Base-by-base conservation (phyloP, 2,797 vertebrate species). In the Danionella dracula region DNA sequence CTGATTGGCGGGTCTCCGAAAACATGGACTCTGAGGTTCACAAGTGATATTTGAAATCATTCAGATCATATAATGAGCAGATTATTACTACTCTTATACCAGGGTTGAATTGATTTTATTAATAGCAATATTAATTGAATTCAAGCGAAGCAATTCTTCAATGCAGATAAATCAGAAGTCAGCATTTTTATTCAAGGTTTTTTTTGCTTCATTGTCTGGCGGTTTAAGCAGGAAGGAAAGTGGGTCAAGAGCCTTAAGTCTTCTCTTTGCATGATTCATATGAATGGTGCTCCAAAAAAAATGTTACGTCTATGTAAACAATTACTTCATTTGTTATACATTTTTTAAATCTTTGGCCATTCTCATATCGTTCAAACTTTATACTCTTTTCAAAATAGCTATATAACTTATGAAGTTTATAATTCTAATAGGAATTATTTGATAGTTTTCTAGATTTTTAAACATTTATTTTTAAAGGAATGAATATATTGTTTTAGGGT, bases 1-100 rank as follows among this genome's bases (percentile, higher is more conserved):
- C 86, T 79, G 78, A 73, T 74, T 73, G 74, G 77, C 62, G 79
- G 70, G 77, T 78, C 77, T 84, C 76, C 72, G 76, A 81, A 73
- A 46, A 78, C 75, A 42, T 66, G 70, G 42, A 70, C 64, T 72
- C 75, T 63, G 66, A 67, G 76, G 78, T 68, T 65, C 70, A 80
- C 70, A 78, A 81, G 76, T 74, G 77, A 80, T 79, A 77, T 9
- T 35, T 57, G 61, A 9, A 46, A 13, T 31, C 11, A 29, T 65
- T 69, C 68, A 67, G 63, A 74, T 62, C 57, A 73, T 76, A 8
- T 17, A 62, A 61, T 32, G 4, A 54, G 35, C 12, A 48, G 42
- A 19, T 46, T 34, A 2, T 12, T 7, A 23, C 4, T 27, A 16
- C 34, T 34, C 19, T 34, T 17, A 16, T n/a, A n/a, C n/a, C 42